These are phyloP conservation scores for Berghia stephanieae DNA, from an alignment of 1,140 invertebrate species.

Conservation along the genomic window DNA sequence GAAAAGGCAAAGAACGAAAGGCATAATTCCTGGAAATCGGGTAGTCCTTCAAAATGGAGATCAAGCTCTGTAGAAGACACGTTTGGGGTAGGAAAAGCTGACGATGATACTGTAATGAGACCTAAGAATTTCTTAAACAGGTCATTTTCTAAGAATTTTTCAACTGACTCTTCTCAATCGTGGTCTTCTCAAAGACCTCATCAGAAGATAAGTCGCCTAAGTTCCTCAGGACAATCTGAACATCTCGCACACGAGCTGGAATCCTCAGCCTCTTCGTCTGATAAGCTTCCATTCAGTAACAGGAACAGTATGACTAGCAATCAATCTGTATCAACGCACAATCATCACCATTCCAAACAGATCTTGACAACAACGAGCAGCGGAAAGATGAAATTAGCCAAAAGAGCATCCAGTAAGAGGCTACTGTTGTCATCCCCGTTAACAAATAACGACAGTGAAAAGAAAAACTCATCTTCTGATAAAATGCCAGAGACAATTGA, in stretches of 20 bases:
- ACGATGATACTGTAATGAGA: neutral
- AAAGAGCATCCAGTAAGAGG: neutral
- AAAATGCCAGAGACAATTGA: slow-evolving; percentile 1
- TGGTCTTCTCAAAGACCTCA: no score
- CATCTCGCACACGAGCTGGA: neutral
- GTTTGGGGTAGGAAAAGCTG: neutral
- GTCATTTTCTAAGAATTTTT: no score
- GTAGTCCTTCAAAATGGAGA: neutral
- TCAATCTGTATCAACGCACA: neutral
- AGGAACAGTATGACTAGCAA: no score
- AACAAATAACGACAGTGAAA: neutral
- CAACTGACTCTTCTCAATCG: no score
- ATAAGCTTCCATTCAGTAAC: neutral
- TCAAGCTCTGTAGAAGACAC: no score
- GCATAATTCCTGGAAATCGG: neutral
- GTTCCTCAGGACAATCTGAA: neutral
- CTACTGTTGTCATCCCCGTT: neutral
- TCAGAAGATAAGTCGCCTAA: neutral
- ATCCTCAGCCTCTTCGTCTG: no score
- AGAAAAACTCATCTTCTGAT: neutral
- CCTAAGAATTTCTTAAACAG: neutral
- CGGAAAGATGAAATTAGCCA: neutral
- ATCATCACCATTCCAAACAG: neutral
- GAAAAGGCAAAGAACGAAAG: neutral
- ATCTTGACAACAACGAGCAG: neutral